phyloP scores from a whole-genome alignment of 35 echinoderm and acorn worm genomes.

The Acanthaster planci region DNA sequence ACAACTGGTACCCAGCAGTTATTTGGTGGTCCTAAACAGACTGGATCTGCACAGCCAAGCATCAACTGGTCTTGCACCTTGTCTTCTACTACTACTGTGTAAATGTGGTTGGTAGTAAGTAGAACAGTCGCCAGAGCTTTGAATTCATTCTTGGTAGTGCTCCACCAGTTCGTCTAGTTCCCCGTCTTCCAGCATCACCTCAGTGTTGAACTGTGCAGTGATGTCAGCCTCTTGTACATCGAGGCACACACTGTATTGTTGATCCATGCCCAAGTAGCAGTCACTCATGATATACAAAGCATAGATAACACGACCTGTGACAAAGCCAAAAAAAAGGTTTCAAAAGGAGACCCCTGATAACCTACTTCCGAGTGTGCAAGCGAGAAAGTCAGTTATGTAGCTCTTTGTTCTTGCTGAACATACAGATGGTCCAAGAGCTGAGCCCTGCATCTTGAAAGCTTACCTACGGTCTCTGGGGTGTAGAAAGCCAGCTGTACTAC shows the following conservation, averaged over 20 bases:
- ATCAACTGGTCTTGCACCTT: too few relatives aligned
- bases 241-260: slow-evolving; percentile 93
- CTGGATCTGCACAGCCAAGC: too few relatives aligned
- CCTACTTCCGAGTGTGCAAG: too few relatives aligned
- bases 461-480: slow-evolving; percentile 84
- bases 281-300: slow-evolving; percentile 90
- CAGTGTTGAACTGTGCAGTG: slow-evolving; percentile 76
- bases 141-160: too few relatives aligned
- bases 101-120: too few relatives aligned
- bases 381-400: background rate
- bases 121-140: too few relatives aligned
- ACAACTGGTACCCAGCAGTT: too few relatives aligned
- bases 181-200: slow-evolving; percentile 52
- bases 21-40: too few relatives aligned
- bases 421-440: background rate
- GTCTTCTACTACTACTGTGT: too few relatives aligned
- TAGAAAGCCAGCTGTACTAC: slow-evolving; percentile 79
- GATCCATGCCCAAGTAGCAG: slow-evolving; percentile 88
- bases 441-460: background rate
- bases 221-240: slow-evolving; percentile 81
- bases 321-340: too few relatives aligned
- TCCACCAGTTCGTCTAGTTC: slow-evolving; percentile 16
- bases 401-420: background rate
- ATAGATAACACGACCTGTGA: slow-evolving; percentile 80
- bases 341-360: too few relatives aligned